Base-by-base conservation (phyloP, 2,113 vertebrate genomes). In the Lepisosteus osseus region DNA sequence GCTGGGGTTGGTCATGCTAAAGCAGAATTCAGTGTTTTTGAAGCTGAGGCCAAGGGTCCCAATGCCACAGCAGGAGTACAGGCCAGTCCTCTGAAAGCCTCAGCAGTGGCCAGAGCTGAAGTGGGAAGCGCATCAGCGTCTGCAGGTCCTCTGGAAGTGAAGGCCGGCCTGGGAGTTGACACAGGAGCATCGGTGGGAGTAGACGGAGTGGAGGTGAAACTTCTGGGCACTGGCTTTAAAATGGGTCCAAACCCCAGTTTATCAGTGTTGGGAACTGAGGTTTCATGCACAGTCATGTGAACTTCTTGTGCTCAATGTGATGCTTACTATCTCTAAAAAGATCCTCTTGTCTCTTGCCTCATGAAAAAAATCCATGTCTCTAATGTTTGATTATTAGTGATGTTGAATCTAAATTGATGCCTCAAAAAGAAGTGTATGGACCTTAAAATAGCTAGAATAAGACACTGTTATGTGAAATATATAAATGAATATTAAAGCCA, bases 41-140 rank as follows among this genome's bases (percentile, higher is more conserved):
- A 76, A 47, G 76, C 71, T 0, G 72, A 72, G 29, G 77, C 80
- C 45, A 73, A 55, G 8, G 73, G 70, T 0, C 77, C 71, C 3
- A 66, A 69, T 13, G 77, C 73, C 6, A 57, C 56, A 15, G 73
- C 51, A 17, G 51, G 42, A 6, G 71, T 68, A 29, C 5, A 59
- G 13, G 67, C 47, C 15, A 71, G 29, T 64, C 0, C 14, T 3
- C 0, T 3, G 2, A 61, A 47, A 15, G 67, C 17, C 7, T 9
- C 11, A 15, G 78, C 73, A 7, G 72, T 80, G 68, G 71, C 66
- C 7, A 64, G 45, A 51, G 76, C 74, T 4, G 76, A 77, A 29
- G 0, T 68, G 1, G 77, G 7, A 57, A 78, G 77, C 61, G 72
- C 51, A 2, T 79, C 79, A 17, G 74, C 70, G 4, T n/a, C n/a